Conservation (phyloP, 2,888 invertebrate genomes). For the Melipona beecheii region DNA sequence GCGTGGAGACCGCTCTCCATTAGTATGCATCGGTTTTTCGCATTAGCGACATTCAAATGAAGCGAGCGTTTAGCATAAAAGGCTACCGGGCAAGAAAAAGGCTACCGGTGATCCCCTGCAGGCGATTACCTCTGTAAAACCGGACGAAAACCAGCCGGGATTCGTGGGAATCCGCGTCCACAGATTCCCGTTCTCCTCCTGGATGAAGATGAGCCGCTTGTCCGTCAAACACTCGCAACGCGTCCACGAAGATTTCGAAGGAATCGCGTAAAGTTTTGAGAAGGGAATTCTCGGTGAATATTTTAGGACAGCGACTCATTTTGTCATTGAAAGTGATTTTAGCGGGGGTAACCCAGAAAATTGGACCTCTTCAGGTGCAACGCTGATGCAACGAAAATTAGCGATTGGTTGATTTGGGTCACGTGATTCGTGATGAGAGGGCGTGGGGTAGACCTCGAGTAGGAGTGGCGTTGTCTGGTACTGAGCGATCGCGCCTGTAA, state of each 20-base stretch:
- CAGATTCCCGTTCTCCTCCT: neutral
- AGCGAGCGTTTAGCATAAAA: constrained; percentile 83
- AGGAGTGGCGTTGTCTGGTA: too few species aligned
- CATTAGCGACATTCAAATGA: constrained; percentile 84
- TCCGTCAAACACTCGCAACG: constrained; percentile 11
- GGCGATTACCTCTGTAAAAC: constrained; percentile 26
- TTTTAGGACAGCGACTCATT: neutral
- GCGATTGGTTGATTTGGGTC: too few species aligned
- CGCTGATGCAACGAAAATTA: too few species aligned
- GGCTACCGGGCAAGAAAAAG: constrained; percentile 69
- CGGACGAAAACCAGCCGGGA: constrained; percentile 1
- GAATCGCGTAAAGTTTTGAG: neutral
- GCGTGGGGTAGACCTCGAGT: too few species aligned
- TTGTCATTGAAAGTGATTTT: neutral
- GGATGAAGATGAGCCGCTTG: neutral
- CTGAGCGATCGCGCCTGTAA: too few species aligned
- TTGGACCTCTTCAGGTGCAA: too few species aligned
- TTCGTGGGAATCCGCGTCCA: constrained; percentile 15
- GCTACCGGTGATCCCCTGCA: constrained; percentile 9
- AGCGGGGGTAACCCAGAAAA: too few species aligned
- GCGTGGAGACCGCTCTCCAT: constrained; percentile 74
- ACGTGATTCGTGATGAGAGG: too few species aligned
- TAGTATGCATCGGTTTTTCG: constrained; percentile 84
- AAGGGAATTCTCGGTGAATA: neutral
- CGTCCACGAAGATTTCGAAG: neutral